A percentile compares a stretch with the other conserved stretches of the same genome.
Evolutionary conservation across 1,140 invertebrate genomes (phyloP).

Genomic region (Drosophila repletoides): DNA sequence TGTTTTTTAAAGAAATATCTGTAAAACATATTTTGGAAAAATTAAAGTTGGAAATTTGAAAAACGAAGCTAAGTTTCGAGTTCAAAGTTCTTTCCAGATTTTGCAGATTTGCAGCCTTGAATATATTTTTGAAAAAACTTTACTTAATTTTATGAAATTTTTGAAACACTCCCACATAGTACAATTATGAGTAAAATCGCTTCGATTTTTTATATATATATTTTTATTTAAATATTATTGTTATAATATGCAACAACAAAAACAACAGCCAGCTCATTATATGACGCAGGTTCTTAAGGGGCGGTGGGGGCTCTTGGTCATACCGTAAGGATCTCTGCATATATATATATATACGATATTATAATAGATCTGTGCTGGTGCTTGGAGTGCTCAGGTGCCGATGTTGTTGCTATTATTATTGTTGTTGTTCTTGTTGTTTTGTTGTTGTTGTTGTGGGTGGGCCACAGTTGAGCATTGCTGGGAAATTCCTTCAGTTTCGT

Average conservation of each 20-base stretch:
- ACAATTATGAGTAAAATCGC: slow-evolving; percentile 37
- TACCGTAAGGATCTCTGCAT: slow-evolving; percentile 49
- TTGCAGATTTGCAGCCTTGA: no score
- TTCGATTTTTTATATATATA: slow-evolving; percentile 28
- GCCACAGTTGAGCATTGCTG: slow-evolving; percentile 4
- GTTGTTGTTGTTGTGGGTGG: slow-evolving; percentile 1
- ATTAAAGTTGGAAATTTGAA: no score
- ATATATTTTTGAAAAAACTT: no score
- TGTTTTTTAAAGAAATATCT: no score
- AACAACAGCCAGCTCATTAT: slow-evolving; percentile 68
- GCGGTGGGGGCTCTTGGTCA: slow-evolving; percentile 35
- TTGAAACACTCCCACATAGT: slow-evolving; percentile 56
- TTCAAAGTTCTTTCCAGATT: no score
- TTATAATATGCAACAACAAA: slow-evolving; percentile 56
- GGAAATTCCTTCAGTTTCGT: slow-evolving; percentile 20
- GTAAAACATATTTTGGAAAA: not conserved
- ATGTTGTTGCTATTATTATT: not conserved
- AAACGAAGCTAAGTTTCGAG: no score
- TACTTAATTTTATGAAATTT: slow-evolving; percentile 13
- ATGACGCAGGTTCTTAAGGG: slow-evolving; percentile 53
- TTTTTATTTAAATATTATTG: slow-evolving; percentile 41
- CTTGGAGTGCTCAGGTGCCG: not conserved
- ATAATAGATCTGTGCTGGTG: slow-evolving; percentile 10
- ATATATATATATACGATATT: not conserved
- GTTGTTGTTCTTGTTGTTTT: slow-evolving; percentile 13